phyloP scores from a whole-genome alignment of 2,888 invertebrate species.

The Cataglyphis altisquamis region DNA sequence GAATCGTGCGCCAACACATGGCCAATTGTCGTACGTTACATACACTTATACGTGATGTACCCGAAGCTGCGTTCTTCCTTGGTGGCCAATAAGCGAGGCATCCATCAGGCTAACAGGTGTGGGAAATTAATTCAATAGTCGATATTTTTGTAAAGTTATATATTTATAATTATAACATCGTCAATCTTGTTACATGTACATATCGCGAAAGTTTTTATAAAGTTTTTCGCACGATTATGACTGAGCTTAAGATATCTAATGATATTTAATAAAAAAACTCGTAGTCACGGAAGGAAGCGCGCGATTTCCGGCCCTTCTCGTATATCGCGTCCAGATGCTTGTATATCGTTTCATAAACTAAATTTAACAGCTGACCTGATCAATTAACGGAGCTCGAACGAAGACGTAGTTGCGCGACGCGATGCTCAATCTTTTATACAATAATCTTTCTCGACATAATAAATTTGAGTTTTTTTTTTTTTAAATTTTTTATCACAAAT shows the following conservation, averaged over 20 bases:
- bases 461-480: background rate
- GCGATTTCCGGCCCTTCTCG: constrained; percentile 34
- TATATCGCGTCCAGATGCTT: constrained; percentile 31
- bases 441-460: background rate
- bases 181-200: background rate
- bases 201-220: background rate
- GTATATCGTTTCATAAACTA: constrained; percentile 38
- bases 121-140: constrained; percentile 19
- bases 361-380: constrained; percentile 44
- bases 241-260: background rate
- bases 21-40: constrained; percentile 53
- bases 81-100: constrained; percentile 12
- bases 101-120: constrained; percentile 6
- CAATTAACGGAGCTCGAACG: constrained; percentile 31
- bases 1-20: constrained; percentile 53
- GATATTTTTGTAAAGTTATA: background rate
- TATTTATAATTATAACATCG: background rate
- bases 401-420: constrained; percentile 27
- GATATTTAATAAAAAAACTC: background rate
- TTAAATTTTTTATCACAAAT: background rate
- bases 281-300: constrained; percentile 21
- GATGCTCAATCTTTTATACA: background rate
- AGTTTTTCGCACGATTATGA: background rate
- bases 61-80: constrained; percentile 45
- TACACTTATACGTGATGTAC: constrained; percentile 44